phyloP scores from a whole-genome alignment of 2,888 invertebrate genomes.

The Listrodromus nycthemerus region DNA sequence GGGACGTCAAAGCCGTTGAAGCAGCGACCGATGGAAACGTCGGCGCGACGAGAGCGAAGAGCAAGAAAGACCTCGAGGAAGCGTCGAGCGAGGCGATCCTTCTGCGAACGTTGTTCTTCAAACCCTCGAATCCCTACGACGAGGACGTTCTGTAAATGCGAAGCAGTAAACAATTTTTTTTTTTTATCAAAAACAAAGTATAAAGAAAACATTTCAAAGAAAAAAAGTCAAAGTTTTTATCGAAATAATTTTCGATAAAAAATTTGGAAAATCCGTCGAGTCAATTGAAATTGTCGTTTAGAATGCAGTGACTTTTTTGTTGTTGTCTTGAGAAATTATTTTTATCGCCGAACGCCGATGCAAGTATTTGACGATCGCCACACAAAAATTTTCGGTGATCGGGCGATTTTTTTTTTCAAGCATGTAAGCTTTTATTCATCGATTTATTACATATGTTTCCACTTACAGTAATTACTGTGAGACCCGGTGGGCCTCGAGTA shows the following conservation, averaged over 20 bases:
- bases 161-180: neutral
- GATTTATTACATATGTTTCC: slow-evolving; percentile 84
- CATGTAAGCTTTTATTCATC: slow-evolving; percentile 84
- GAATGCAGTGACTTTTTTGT: neutral
- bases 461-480: slow-evolving; percentile 83
- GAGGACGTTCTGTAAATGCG: slow-evolving; percentile 58
- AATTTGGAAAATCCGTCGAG: neutral
- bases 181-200: neutral
- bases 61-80: slow-evolving; percentile 73
- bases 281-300: neutral
- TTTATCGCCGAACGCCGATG: neutral
- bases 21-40: slow-evolving; percentile 5
- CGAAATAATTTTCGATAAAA: too few species aligned
- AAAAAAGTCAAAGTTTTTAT: neutral
- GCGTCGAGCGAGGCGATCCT: slow-evolving; percentile 72
- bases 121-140: slow-evolving; percentile 70
- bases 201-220: neutral
- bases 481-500: slow-evolving; percentile 78
- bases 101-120: slow-evolving; percentile 75
- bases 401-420: slow-evolving; percentile 70
- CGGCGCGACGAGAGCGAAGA: slow-evolving; percentile 61
- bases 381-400: slow-evolving; percentile 1
- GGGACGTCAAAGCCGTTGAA: slow-evolving; percentile 3
- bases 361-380: slow-evolving; percentile 1
- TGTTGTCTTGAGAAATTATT: neutral